phyloP scores from a whole-genome alignment of 2,888 invertebrate species.

The Rutpela maculata region DNA sequence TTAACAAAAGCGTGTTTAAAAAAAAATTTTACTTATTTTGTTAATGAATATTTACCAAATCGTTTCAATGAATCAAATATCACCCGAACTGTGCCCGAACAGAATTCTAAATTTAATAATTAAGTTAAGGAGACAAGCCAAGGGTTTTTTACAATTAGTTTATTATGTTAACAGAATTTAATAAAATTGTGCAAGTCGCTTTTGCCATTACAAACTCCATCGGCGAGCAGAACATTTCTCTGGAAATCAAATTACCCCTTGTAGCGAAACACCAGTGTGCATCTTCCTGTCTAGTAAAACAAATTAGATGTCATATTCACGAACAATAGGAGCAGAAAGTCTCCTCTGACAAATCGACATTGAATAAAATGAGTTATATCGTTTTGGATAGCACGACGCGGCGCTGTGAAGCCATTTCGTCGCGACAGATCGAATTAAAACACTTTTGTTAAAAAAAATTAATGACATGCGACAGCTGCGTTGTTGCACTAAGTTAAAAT shows the following conservation, averaged over 20 bases:
- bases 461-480: no score
- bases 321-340: background rate
- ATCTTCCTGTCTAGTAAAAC: background rate
- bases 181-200: background rate
- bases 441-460: background rate
- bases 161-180: background rate
- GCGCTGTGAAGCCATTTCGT: background rate
- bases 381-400: background rate
- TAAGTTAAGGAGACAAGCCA: background rate
- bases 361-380: background rate
- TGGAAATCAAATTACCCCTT: background rate
- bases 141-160: background rate
- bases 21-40: no score
- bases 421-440: background rate
- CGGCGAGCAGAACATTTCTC: background rate
- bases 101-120: background rate
- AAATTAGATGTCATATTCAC: conserved; percentile 14
- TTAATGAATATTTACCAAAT: no score
- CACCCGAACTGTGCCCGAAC: no score
- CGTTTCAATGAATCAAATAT: no score
- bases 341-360: background rate
- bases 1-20: no score
- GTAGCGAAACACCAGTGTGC: background rate
- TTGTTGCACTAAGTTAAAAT: no score
- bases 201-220: background rate